Evolutionary conservation across 1,140 invertebrate species (phyloP).

Genomic region (Drosophila parvula): DNA sequence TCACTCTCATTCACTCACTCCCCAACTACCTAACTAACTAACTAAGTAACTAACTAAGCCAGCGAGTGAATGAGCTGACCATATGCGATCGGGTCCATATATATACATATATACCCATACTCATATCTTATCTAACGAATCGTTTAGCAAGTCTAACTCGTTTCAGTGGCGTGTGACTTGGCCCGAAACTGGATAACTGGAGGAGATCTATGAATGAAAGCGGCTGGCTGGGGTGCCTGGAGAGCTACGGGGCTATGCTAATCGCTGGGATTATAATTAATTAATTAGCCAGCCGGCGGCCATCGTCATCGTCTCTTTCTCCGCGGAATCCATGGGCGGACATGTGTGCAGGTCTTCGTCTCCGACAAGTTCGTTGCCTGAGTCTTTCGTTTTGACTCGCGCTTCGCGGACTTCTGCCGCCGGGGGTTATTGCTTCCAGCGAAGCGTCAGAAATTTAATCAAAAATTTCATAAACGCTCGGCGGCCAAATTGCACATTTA

Average conservation of each 20-base stretch:
- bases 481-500: slow-evolving; percentile 72
- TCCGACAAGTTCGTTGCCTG: slow-evolving; percentile 69
- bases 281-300: slow-evolving; percentile 62
- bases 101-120: slow-evolving; percentile 20
- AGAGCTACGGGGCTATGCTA: slow-evolving; percentile 59
- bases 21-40: slow-evolving; percentile 27
- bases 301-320: slow-evolving; percentile 5
- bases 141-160: slow-evolving; percentile 79
- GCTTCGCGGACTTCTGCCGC: slow-evolving; percentile 13
- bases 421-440: slow-evolving; percentile 33
- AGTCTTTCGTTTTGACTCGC: slow-evolving; percentile 68
- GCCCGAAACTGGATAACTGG: slow-evolving; percentile 23
- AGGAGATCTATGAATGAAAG: slow-evolving; percentile 78
- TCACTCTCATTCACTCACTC: slow-evolving; percentile 21
- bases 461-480: slow-evolving; percentile 73
- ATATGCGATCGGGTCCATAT: slow-evolving; percentile 29
- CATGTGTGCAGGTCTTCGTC: slow-evolving; percentile 16
- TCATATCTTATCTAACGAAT: slow-evolving; percentile 78
- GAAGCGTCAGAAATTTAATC: slow-evolving; percentile 78
- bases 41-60: slow-evolving; percentile 19
- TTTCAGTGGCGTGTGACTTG: slow-evolving; percentile 58
- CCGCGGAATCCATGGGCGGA: slow-evolving; percentile 17
- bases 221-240: slow-evolving; percentile 30
- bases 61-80: slow-evolving; percentile 34
- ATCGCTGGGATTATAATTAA: slow-evolving; percentile 77